These are phyloP conservation scores for Bradypus variegatus DNA, from an alignment of 2,797 vertebrate genomes.

Conservation along the genomic window DNA sequence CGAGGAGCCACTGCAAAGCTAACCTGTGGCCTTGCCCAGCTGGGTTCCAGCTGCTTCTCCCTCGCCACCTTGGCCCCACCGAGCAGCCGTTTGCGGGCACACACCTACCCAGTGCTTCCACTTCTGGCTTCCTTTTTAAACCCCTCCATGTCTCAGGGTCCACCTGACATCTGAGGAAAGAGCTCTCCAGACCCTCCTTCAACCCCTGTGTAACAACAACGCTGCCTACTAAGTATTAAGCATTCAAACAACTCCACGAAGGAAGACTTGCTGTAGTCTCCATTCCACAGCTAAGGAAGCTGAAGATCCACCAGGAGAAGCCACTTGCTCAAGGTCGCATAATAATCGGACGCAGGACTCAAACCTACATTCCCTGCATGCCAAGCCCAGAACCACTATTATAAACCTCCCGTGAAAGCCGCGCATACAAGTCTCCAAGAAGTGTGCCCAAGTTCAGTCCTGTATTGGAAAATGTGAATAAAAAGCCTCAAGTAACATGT, in stretches of 20 bases:
- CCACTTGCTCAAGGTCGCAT: not conserved
- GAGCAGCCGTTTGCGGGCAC: not conserved
- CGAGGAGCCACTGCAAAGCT: not conserved
- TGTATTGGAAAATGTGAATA: not conserved
- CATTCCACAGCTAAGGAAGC: not conserved
- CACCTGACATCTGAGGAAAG: not conserved
- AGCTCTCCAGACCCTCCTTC: not conserved
- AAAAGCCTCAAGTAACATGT: not conserved
- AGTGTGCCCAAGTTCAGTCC: not conserved
- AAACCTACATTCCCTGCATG: too few species aligned
- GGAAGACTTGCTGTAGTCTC: not conserved
- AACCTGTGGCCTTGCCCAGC: not conserved
- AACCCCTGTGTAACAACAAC: not conserved
- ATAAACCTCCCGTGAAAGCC: not conserved
- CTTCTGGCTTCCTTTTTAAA: too few species aligned
- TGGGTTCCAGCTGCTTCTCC: not conserved
- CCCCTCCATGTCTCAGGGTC: too few species aligned
- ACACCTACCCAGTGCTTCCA: fast-evolving
- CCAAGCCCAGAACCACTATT: not conserved
- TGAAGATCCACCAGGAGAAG: not conserved
- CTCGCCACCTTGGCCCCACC: too few species aligned
- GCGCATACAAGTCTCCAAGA: fast-evolving
- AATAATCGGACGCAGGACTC: not conserved
- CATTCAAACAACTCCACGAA: not conserved
- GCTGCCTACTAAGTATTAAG: not conserved